Conservation (phyloP, 2,888 invertebrate species). For the Tachystola acroxantha region DNA sequence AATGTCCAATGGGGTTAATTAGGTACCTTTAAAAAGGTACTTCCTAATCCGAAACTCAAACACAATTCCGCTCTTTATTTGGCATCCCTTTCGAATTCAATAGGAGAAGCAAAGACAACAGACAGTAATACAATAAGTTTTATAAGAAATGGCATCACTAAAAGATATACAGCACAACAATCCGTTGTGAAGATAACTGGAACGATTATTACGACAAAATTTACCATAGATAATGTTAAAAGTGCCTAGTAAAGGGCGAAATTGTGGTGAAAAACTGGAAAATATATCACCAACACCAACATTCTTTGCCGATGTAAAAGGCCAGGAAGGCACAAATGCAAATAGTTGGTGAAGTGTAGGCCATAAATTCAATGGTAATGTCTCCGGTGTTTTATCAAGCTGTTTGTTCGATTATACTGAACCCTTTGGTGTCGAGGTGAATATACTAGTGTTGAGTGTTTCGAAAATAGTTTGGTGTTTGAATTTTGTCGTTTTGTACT, state of each 20-base stretch:
- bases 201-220: not conserved
- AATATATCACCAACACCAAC: conserved; percentile 24
- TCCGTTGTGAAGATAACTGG: not conserved
- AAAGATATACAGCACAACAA: too few relatives aligned
- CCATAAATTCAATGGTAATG: conserved; percentile 30
- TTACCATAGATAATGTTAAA: not conserved
- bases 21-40: not conserved
- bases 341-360: conserved; percentile 30
- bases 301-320: conserved; percentile 24
- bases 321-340: conserved; percentile 24
- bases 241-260: not conserved
- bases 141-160: too few relatives aligned
- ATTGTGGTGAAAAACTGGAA: conserved; percentile 10
- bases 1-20: not conserved
- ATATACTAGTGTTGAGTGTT: not conserved
- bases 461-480: not conserved
- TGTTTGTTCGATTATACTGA: conserved; percentile 17
- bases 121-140: too few relatives aligned
- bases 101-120: too few relatives aligned
- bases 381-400: conserved; percentile 36
- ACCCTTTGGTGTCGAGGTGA: not conserved
- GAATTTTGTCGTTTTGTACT: too few relatives aligned
- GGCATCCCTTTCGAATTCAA: too few relatives aligned
- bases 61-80: too few relatives aligned
- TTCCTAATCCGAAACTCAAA: too few relatives aligned